These are phyloP conservation scores for Oscheius sp. DNA, from an alignment of 1,140 invertebrate species.

Conservation along the genomic window DNA sequence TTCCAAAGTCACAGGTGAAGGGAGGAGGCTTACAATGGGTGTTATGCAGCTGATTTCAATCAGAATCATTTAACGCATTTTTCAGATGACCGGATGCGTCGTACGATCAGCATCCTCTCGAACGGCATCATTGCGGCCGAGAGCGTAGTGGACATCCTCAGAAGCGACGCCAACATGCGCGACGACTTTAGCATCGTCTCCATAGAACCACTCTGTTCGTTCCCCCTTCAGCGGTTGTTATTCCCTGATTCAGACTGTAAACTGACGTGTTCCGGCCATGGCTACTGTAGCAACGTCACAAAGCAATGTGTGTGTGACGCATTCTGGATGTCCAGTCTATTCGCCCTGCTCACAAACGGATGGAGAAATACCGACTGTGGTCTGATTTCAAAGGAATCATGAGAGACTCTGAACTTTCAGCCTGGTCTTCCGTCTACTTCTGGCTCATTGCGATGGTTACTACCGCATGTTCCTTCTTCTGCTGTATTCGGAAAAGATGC, in stretches of 20 bases:
- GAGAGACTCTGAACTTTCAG: no score
- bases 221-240: not conserved
- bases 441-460: not conserved
- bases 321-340: slow-evolving; percentile 9
- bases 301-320: slow-evolving; percentile 10
- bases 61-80: not conserved
- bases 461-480: not conserved
- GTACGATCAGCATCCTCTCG: not conserved
- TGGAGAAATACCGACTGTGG: slow-evolving; percentile 3
- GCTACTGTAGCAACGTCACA: not conserved
- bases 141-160: not conserved
- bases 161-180: slow-evolving; percentile 10
- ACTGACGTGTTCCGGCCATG: slow-evolving; percentile 1
- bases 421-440: slow-evolving; percentile 12
- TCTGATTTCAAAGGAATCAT: no score
- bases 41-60: not conserved
- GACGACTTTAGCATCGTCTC: not conserved
- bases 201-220: not conserved
- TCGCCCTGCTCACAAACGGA: not conserved
- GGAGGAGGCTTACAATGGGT: not conserved
- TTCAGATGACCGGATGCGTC: not conserved
- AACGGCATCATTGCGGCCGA: not conserved
- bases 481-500: not conserved
- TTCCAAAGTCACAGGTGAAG: not conserved
- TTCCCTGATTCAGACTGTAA: not conserved